These are phyloP conservation scores for Mus spretus DNA, from an alignment of 2,797 vertebrate genomes.

Conservation along the genomic window DNA sequence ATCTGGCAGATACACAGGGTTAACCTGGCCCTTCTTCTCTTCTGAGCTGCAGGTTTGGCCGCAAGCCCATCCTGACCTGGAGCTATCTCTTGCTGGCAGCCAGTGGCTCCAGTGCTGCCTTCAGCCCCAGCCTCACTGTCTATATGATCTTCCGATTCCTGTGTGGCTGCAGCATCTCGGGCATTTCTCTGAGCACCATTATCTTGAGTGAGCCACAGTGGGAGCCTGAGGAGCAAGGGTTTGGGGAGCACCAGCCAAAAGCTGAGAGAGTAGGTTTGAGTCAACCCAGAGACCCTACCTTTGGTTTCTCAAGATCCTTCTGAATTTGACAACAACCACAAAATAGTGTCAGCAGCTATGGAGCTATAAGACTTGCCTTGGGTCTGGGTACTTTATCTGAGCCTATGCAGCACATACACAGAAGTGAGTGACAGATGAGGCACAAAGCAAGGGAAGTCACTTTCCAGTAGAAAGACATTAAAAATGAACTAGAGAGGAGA, in stretches of 20 bases:
- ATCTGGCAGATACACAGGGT: not conserved
- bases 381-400: not conserved
- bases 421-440: not conserved
- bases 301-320: not conserved
- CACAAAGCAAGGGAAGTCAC: not conserved
- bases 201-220: constrained; percentile 92
- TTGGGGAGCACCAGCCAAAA: not conserved
- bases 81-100: constrained; percentile 92
- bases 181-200: constrained; percentile 92
- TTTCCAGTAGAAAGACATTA: not conserved
- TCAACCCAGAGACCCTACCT: not conserved
- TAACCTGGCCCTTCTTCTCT: constrained; percentile 11
- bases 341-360: not conserved
- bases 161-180: constrained; percentile 92
- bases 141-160: constrained; percentile 93
- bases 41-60: constrained; percentile 91
- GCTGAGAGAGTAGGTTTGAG: not conserved
- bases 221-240: not conserved
- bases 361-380: not conserved
- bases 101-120: constrained; percentile 90
- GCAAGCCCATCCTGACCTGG: constrained; percentile 90
- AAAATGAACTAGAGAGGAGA: not conserved
- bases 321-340: not conserved
- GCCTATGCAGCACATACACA: not conserved
- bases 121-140: constrained; percentile 88